Conservation (phyloP, 2,888 invertebrate species). For the Temnothorax ravouxi region DNA sequence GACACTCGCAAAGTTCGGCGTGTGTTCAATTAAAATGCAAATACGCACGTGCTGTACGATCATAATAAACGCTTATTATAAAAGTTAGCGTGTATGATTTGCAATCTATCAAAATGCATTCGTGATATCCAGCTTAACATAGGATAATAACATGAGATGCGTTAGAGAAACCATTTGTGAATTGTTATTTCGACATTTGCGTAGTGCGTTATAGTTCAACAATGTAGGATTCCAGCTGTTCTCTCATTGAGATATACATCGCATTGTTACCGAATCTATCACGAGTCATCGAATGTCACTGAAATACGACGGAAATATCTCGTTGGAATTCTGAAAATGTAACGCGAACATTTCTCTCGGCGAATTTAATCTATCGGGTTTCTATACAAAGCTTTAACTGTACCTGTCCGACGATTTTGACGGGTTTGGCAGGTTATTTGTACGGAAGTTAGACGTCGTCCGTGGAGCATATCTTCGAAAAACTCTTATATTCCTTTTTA, state of each 20-base stretch:
- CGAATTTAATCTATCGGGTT: slow-evolving; percentile 23
- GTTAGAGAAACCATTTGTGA: background rate
- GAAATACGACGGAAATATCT: background rate
- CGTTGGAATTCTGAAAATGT: background rate
- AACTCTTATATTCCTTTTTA: background rate
- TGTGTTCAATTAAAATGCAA: slow-evolving; percentile 60
- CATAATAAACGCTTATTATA: slow-evolving; percentile 64
- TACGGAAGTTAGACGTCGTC: background rate
- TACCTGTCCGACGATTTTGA: background rate
- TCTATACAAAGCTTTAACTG: slow-evolving; percentile 12
- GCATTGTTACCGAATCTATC: background rate
- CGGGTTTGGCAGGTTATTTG: background rate
- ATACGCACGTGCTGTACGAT: slow-evolving; percentile 26
- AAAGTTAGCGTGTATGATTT: background rate
- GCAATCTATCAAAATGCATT: background rate
- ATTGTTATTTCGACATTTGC: background rate
- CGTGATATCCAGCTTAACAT: background rate
- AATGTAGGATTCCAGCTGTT: background rate
- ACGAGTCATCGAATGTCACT: background rate
- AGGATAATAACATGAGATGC: background rate
- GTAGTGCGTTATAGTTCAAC: background rate
- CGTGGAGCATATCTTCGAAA: background rate
- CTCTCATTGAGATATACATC: background rate
- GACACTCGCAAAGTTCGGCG: background rate
- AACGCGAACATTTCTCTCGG: background rate